Base-by-base conservation (phyloP, 2,113 vertebrate genomes). In the Picathartes gymnocephalus region DNA sequence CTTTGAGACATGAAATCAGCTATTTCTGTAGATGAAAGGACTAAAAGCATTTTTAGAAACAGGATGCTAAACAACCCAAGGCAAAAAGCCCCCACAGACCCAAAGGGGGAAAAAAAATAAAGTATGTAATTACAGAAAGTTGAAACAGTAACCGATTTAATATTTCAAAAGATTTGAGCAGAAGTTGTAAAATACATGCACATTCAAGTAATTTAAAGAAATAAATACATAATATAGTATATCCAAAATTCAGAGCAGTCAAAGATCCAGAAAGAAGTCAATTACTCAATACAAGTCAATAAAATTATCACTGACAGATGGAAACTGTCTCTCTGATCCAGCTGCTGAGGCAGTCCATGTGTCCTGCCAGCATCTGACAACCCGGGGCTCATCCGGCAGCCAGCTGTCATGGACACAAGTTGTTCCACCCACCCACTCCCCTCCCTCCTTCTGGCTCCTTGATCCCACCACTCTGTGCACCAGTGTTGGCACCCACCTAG, bases 21-120 rank as follows among this genome's bases (percentile, higher is more conserved):
- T 87, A 45, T 31, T 79, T 81, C 39, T 70, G 76, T 42, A 74
- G 40, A 62, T 77, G 48, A 65, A 81, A 92, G 12, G 30, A 78
- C 30, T 56, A 85, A 83, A 28, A 90, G 37, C 42, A 76, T 78
- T 89, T 95, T 92, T 79, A 92, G 90, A 88, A 95, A 94, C 53
- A 94, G 74, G 92, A 95, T 90, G 48, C 37, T 54, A 58, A 88
- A 93, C 33, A 70, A 69, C 4, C 8, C 48, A 56, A 74, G 62
- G 10, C 15, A 24, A 85, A 85, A 25, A n/a, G 39, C 2, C 37
- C 51, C 15, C 61, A 45, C 31, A 90, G 20, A 82, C 37, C 8
- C 30, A 70, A 51, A 30, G 15, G 6, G 20, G 7, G 2, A 27
- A 69, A 66, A 61, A 61, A 35, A 39, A n/a, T 12, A 28, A 35